Percentiles rank a stretch among this genome's conserved stretches.
phyloP scores from a whole-genome alignment of 2,113 vertebrate species.

The Leptobrachium leishanense region DNA sequence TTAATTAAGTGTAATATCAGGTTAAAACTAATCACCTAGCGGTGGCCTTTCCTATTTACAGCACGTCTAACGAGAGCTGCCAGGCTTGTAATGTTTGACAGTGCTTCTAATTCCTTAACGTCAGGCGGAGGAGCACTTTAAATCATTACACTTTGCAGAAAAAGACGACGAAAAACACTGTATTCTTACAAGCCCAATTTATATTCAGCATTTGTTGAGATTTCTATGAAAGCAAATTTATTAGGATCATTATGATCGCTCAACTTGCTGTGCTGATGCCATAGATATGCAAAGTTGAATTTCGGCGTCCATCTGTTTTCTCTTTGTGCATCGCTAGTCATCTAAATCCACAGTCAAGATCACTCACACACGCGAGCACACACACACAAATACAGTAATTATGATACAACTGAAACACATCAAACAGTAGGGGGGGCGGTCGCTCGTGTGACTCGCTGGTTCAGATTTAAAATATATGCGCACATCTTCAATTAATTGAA shows the following conservation, averaged over 20 bases:
- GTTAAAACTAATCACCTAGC: no score
- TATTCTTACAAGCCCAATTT: conserved; percentile 25
- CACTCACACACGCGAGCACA: conserved; percentile 34
- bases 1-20: no score
- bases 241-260: conserved; percentile 36
- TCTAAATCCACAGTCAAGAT: conserved; percentile 22
- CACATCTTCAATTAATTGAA: conserved; percentile 56
- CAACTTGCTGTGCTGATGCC: conserved; percentile 41
- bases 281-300: conserved; percentile 24
- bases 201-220: conserved; percentile 5
- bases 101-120: conserved; percentile 2
- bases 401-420: conserved; percentile 7
- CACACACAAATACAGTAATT: conserved; percentile 34
- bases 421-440: conserved; percentile 15
- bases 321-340: conserved; percentile 49
- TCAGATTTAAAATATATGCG: conserved; percentile 18
- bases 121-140: conserved; percentile 15
- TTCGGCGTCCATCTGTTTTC: conserved; percentile 46
- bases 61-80: conserved; percentile 10
- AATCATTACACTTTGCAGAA: conserved; percentile 13
- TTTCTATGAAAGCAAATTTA: conserved; percentile 35
- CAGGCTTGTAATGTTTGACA: conserved; percentile 1
- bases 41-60: neutral
- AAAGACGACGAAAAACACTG: neutral
- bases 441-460: conserved; percentile 16